Conservation (phyloP, 2,888 invertebrate genomes). For the Tuberolachnus salignus region DNA sequence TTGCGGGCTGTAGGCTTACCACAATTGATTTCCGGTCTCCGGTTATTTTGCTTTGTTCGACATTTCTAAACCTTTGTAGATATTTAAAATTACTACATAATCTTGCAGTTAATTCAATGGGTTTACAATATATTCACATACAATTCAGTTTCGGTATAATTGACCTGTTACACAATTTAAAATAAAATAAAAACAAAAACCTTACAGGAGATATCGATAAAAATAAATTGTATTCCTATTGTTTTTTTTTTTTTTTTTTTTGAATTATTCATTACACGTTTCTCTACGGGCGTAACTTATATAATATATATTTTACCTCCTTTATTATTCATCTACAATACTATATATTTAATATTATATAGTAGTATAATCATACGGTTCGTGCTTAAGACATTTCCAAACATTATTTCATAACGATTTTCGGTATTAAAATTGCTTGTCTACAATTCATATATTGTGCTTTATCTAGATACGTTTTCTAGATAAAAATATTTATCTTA, state of each 20-base stretch:
- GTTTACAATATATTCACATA: not conserved
- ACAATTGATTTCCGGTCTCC: not conserved
- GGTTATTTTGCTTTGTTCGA: not conserved
- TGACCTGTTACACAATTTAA: not conserved
- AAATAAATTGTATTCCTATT: constrained; percentile 12
- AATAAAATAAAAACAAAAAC: not conserved
- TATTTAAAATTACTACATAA: not conserved
- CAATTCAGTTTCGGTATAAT: not conserved
- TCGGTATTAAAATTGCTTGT: not conserved
- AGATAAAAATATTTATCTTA: too few species aligned
- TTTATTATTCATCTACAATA: constrained; percentile 3
- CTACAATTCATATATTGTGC: too few species aligned
- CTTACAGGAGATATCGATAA: not conserved
- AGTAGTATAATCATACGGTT: not conserved
- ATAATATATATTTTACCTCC: not conserved
- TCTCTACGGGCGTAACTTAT: not conserved
- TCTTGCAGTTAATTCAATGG: not conserved
- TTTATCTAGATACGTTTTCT: too few species aligned
- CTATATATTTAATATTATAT: too few species aligned
- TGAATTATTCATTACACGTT: not conserved
- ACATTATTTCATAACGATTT: constrained; percentile 18
- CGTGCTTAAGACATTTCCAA: not conserved
- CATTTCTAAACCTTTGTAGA: not conserved
- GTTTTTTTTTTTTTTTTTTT: constrained; percentile 2
- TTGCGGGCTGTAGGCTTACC: not conserved